Base-by-base conservation (phyloP, 1,140 invertebrate species). In the Drosophila neocordata region DNA sequence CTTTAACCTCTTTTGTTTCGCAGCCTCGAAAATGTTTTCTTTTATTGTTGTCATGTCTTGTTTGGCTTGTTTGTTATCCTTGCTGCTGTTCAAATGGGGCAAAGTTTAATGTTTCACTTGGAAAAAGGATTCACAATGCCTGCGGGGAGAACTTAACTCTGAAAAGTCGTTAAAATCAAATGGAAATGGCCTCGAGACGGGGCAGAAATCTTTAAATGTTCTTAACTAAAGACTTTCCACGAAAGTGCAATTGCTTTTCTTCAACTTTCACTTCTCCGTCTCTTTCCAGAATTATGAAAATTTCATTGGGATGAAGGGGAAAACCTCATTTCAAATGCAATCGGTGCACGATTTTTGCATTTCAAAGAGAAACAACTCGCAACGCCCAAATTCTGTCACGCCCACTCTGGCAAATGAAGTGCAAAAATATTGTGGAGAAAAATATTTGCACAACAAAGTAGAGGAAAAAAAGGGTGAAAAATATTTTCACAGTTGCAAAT, bases 371-470 rank as follows among this genome's bases (percentile, higher is more conserved):
- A 24, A 18, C 71, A 73, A 65, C 41, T 41, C 38, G 27, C 38
- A 52, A 27, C 67, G 20, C 41, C 53, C 37, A 8, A 31, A 20
- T 48, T 34, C 1, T 5, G 15, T 20, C 53, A 58, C 66, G 27
- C 37, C 69, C 41, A n/a, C 12, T 37, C 12, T 18, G 52, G 67
- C 63, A 74, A 74, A 74, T 74, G 52, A 74, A 61, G 63, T 35
- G 71, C 63, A 31, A 74, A 74, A 74, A 56, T 8, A 27, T 34
- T 56, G 8, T 18, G 15, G n/a, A 13, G 9, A 1, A 35, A 56
- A 56, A 74, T 74, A 74, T 74, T 74, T 74, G 71, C 72, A 74
- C 70, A 53, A 74, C 71, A 74, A 74, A 74, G 72, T 74, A 57
- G 71, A 48, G 35, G 9, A 52, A 38, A 35, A 15, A 67, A 74